phyloP scores from a whole-genome alignment of 2,888 invertebrate species.

The Alsophila aescularia region DNA sequence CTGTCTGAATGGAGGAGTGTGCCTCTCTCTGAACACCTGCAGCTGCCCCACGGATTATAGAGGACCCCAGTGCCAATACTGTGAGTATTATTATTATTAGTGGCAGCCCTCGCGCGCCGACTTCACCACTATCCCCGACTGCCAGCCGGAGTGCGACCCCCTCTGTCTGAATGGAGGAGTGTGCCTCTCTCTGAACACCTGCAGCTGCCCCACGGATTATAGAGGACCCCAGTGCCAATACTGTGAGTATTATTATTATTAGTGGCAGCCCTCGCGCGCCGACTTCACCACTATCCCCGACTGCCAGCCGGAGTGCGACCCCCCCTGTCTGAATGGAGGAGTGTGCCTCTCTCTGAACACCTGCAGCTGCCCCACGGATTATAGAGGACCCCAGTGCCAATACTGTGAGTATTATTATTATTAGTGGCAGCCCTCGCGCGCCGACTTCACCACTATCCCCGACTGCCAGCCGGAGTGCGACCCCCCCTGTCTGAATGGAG shows the following conservation, averaged over 20 bases:
- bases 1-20: conserved; percentile 93
- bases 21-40: conserved; percentile 90
- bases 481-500: no score
- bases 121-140: conserved; percentile 83
- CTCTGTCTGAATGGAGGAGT: conserved; percentile 92
- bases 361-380: no score
- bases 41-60: conserved; percentile 89
- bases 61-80: conserved; percentile 89
- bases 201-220: conserved; percentile 90
- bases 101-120: conserved; percentile 89
- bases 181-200: conserved; percentile 90
- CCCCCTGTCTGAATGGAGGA: no score
- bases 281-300: no score
- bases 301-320: no score
- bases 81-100: conserved; percentile 60
- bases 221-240: conserved; percentile 90
- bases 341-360: no score
- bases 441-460: no score
- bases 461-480: no score
- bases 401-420: no score
- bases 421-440: no score
- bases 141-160: conserved; percentile 86
- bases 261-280: no score
- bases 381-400: no score
- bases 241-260: conserved; percentile 55